Conservation (phyloP, 2,888 invertebrate species). For the Scrobipalpa costella region DNA sequence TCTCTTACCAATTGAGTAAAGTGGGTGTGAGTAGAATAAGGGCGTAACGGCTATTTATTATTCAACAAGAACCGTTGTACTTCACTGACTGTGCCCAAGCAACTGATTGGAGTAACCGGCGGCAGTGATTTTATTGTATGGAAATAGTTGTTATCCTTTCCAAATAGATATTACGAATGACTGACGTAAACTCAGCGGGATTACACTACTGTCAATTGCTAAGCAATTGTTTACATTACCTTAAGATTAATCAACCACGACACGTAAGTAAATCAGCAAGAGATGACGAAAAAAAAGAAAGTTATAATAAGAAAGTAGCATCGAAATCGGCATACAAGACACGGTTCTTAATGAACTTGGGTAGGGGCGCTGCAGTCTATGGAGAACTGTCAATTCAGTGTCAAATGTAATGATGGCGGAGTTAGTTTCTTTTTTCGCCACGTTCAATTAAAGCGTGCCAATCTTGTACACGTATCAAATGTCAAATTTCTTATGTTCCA, state of each 20-base stretch:
- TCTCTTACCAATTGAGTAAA: neutral
- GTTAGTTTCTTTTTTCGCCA: no score
- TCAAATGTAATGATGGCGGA: no score
- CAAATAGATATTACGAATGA: no score
- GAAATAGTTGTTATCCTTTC: neutral
- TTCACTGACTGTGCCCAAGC: slow-evolving; percentile 25
- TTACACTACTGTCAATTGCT: no score
- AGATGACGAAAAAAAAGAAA: neutral
- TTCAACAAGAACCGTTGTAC: slow-evolving; percentile 28
- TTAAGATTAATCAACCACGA: neutral
- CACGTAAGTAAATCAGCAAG: neutral
- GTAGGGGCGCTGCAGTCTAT: no score
- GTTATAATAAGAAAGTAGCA: neutral
- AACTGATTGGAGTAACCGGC: slow-evolving; percentile 25
- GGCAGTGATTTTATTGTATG: slow-evolving; percentile 1
- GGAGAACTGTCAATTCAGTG: no score
- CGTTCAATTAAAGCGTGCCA: no score
- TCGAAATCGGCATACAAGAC: neutral
- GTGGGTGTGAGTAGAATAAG: slow-evolving; percentile 6
- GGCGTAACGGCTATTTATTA: neutral
- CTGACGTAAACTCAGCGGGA: neutral
- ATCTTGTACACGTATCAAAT: slow-evolving; percentile 10
- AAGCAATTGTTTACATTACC: neutral
- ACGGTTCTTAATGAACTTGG: no score
- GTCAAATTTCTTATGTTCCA: no score